Conservation (phyloP, 2,888 invertebrate species). For the Belgica antarctica region DNA sequence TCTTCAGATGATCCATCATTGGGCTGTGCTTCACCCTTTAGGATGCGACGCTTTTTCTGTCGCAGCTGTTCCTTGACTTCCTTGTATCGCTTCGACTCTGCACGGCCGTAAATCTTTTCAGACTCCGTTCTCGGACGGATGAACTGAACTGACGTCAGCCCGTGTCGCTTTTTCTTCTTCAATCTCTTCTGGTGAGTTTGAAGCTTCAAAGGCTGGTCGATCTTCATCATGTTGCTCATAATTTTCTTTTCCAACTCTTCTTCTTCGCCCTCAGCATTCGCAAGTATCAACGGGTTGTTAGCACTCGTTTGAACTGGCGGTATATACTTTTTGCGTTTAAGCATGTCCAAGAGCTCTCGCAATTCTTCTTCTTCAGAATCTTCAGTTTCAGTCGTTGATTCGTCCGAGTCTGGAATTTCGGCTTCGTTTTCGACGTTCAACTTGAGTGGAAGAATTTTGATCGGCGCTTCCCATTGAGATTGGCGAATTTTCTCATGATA, state of each 20-base stretch:
- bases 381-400: conserved; percentile 36
- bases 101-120: conserved; percentile 66
- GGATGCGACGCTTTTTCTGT: conserved; percentile 51
- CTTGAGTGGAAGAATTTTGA: conserved; percentile 50
- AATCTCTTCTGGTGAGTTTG: not conserved
- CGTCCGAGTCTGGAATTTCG: conserved; percentile 48
- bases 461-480: conserved; percentile 77
- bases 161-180: conserved; percentile 25
- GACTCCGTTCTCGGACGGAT: conserved; percentile 76
- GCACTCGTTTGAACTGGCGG: conserved; percentile 49
- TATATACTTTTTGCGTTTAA: conserved; percentile 50
- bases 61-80: conserved; percentile 77
- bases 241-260: conserved; percentile 41
- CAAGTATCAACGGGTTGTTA: conserved; percentile 47
- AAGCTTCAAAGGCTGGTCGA: conserved; percentile 32
- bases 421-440: conserved; percentile 56
- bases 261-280: conserved; percentile 50
- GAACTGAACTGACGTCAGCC: conserved; percentile 14
- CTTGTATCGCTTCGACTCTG: conserved; percentile 72
- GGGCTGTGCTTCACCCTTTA: conserved; percentile 8
- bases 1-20: conserved; percentile 16
- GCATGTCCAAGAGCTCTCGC: conserved; percentile 51
- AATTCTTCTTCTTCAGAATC: conserved; percentile 49
- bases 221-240: conserved; percentile 23
- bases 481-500: conserved; percentile 78